A percentile compares a stretch with the other conserved stretches of the same genome.
Conservation (phyloP, 2,888 invertebrate genomes). For the Platynereis dumerilii region DNA sequence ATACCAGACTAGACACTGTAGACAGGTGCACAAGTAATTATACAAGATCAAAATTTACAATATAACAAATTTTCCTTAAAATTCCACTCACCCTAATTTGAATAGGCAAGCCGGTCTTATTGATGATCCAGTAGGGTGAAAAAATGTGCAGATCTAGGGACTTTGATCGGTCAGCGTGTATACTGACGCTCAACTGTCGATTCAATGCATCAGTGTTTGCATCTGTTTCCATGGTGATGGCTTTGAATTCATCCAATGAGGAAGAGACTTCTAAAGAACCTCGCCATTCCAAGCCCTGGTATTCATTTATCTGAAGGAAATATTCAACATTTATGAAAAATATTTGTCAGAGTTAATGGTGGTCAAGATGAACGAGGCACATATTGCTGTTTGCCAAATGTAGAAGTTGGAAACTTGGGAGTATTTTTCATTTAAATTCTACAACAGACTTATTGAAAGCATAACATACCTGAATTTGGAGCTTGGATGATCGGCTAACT, state of each 20-base stretch:
- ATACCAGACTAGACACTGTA: no score
- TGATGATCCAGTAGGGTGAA: slow-evolving; percentile 62
- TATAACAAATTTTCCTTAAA: no score
- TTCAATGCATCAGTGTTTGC: slow-evolving; percentile 72
- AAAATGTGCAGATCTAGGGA: slow-evolving; percentile 71
- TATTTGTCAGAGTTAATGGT: no score
- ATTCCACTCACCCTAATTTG: slow-evolving; percentile 73
- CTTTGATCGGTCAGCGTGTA: slow-evolving; percentile 70
- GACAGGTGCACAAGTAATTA: no score
- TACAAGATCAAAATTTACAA: no score
- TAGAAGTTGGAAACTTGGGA: no score
- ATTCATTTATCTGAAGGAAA: slow-evolving; percentile 67
- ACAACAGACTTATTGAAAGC: no score
- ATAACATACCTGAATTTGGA: slow-evolving; percentile 56
- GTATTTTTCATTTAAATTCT: no score
- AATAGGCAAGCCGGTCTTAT: slow-evolving; percentile 58
- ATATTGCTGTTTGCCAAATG: no score
- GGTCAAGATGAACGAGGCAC: no score
- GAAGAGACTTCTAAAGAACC: slow-evolving; percentile 74
- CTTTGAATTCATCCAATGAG: slow-evolving; percentile 70
- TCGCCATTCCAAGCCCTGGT: slow-evolving; percentile 75
- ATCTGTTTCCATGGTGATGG: slow-evolving; percentile 73
- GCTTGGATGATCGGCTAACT: slow-evolving; percentile 67
- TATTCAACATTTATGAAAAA: no score
- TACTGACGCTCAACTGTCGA: slow-evolving; percentile 74